Conservation (phyloP, 1,140 invertebrate genomes). For the Adoxophyes honmai region DNA sequence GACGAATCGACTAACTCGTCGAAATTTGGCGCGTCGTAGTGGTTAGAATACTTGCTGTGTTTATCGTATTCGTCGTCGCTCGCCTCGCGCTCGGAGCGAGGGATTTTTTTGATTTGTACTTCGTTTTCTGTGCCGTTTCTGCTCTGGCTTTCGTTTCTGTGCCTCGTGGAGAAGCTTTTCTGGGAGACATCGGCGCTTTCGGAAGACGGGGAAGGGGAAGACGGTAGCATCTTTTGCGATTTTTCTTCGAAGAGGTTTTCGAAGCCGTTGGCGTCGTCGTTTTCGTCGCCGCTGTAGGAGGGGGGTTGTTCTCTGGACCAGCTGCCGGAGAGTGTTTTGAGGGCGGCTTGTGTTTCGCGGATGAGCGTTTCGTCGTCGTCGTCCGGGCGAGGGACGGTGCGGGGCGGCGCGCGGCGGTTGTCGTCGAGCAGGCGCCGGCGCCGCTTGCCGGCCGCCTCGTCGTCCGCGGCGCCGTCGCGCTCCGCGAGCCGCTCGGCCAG, state of each 20-base stretch:
- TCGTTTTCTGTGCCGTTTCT: constrained; percentile 44
- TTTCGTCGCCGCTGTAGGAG: constrained; percentile 81
- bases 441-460: constrained; percentile 49
- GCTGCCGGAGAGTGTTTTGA: constrained; percentile 89
- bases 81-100: constrained; percentile 61
- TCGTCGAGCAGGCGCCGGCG: constrained; percentile 60
- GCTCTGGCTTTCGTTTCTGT: constrained; percentile 41
- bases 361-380: constrained; percentile 89
- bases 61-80: constrained; percentile 62
- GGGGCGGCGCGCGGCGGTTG: constrained; percentile 46
- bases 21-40: constrained; percentile 86
- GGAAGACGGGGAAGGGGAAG: constrained; percentile 78
- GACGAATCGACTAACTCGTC: constrained; percentile 89
- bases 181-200: constrained; percentile 81
- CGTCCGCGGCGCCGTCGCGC: constrained; percentile 58
- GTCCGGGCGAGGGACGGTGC: constrained; percentile 47
- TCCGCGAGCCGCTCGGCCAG: constrained; percentile 53
- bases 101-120: constrained; percentile 40
- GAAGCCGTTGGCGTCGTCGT: constrained; percentile 87
- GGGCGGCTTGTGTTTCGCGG: constrained; percentile 89
- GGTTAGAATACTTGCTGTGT: constrained; percentile 67
- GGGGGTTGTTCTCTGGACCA: constrained; percentile 83
- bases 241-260: constrained; percentile 92
- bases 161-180: constrained; percentile 75
- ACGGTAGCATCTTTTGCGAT: constrained; percentile 81